Conservation (phyloP, 2,113 vertebrate species). For the Sclerurus mexicanus region DNA sequence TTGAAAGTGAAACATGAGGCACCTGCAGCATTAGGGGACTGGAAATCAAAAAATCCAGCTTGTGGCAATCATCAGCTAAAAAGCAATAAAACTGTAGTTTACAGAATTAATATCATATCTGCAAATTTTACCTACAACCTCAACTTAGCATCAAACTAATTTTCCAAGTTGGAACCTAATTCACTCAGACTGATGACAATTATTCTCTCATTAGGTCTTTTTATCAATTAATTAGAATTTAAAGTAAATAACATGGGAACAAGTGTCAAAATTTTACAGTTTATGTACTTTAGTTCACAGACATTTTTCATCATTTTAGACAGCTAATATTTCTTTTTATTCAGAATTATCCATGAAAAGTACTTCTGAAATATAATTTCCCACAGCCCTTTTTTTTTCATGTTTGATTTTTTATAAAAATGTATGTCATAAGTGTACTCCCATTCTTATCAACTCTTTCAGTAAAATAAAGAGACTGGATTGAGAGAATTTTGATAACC, state of each 20-base stretch:
- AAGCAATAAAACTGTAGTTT: not conserved
- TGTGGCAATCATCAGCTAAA: not conserved
- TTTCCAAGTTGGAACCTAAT: not conserved
- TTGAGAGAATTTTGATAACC: not conserved
- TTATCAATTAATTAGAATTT: not conserved
- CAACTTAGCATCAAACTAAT: not conserved
- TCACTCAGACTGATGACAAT: not conserved
- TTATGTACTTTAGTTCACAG: not conserved
- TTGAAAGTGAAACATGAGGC: not conserved
- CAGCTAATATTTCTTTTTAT: not conserved
- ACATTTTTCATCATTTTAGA: not conserved
- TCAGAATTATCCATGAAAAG: not conserved
- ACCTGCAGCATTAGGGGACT: not conserved
- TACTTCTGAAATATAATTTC: not conserved
- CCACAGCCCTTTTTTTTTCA: fast-evolving
- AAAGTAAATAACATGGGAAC: not conserved
- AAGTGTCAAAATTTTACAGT: not conserved
- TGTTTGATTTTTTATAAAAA: not conserved
- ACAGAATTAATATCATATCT: not conserved
- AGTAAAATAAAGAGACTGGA: not conserved
- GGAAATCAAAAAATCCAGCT: not conserved
- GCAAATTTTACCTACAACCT: not conserved
- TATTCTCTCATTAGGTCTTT: not conserved
- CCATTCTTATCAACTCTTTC: not conserved
- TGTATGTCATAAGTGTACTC: not conserved